phyloP scores from a whole-genome alignment of 2,888 invertebrate species.

The Tethea ocularis region DNA sequence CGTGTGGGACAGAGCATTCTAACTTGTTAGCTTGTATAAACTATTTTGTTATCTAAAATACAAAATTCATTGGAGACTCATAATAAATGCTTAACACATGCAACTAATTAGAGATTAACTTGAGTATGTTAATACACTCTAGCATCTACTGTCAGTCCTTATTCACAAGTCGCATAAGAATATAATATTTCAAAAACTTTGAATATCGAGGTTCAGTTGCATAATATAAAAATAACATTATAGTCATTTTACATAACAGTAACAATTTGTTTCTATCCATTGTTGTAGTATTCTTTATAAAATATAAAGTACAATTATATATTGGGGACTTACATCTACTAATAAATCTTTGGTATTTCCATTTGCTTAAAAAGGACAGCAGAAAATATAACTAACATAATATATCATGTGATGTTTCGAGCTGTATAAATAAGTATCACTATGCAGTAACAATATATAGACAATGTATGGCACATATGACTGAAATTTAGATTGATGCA shows the following conservation, averaged over 20 bases:
- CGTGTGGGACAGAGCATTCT: slow-evolving; percentile 30
- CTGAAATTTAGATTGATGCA: slow-evolving; percentile 25
- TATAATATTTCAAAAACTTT: slow-evolving; percentile 63
- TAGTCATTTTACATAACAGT: slow-evolving; percentile 66
- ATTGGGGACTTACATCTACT: slow-evolving; percentile 73
- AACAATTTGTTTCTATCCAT: slow-evolving; percentile 81
- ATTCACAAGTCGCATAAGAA: slow-evolving; percentile 68
- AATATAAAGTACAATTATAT: slow-evolving; percentile 54
- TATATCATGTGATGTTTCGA: slow-evolving; percentile 60
- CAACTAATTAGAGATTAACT: slow-evolving; percentile 54
- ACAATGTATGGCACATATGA: slow-evolving; percentile 37
- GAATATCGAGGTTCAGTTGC: slow-evolving; percentile 69
- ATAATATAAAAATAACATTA: slow-evolving; percentile 75
- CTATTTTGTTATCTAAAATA: slow-evolving; percentile 34
- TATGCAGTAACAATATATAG: slow-evolving; percentile 29
- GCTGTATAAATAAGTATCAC: slow-evolving; percentile 20
- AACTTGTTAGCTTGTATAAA: slow-evolving; percentile 35
- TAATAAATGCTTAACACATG: slow-evolving; percentile 53
- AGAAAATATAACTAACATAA: slow-evolving; percentile 55
- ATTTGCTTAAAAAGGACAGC: slow-evolving; percentile 58
- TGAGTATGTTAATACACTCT: slow-evolving; percentile 55
- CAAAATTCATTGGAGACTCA: slow-evolving; percentile 18
- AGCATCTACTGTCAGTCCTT: slow-evolving; percentile 74
- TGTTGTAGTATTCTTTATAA: slow-evolving; percentile 43
- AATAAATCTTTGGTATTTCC: slow-evolving; percentile 79